Conservation (phyloP, 2,113 vertebrate genomes). For the Oryzias curvinotus region DNA sequence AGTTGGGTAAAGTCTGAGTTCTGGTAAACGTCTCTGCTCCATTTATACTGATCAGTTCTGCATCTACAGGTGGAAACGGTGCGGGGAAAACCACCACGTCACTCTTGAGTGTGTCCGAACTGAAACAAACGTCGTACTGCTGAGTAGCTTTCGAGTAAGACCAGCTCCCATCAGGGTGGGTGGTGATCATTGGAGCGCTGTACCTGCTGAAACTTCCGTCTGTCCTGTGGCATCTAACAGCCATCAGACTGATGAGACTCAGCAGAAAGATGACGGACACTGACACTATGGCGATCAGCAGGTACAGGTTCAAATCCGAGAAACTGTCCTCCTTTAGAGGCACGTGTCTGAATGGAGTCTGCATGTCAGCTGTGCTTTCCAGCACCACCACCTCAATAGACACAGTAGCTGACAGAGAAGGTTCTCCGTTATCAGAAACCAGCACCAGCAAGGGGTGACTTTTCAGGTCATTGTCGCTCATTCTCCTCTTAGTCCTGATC, state of each 20-base stretch:
- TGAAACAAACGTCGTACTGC: neutral
- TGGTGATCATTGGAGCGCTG: neutral
- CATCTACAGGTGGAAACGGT: slow-evolving; percentile 41
- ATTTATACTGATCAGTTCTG: slow-evolving; percentile 56
- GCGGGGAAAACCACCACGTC: slow-evolving; percentile 60
- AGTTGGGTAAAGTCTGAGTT: slow-evolving; percentile 49
- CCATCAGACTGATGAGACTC: neutral
- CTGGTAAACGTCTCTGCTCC: slow-evolving; percentile 47
- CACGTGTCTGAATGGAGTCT: no score
- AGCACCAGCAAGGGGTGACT: no score
- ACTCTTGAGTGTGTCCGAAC: slow-evolving; percentile 44
- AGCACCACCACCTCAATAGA: no score
- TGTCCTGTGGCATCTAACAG: neutral
- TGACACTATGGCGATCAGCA: neutral
- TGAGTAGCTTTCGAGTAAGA: neutral
- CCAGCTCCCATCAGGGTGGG: neutral
- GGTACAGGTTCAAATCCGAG: no score
- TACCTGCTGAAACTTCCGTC: neutral
- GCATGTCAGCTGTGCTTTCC: no score
- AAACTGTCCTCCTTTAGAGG: no score
- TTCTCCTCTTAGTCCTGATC: no score
- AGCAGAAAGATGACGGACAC: neutral
- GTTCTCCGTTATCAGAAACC: no score
- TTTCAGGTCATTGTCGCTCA: no score
- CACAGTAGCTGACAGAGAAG: no score